Evolutionary conservation across 2,888 invertebrate genomes (phyloP), one percentile per base, ranked within the genome.

Genomic region (Morpho achilles): DNA sequence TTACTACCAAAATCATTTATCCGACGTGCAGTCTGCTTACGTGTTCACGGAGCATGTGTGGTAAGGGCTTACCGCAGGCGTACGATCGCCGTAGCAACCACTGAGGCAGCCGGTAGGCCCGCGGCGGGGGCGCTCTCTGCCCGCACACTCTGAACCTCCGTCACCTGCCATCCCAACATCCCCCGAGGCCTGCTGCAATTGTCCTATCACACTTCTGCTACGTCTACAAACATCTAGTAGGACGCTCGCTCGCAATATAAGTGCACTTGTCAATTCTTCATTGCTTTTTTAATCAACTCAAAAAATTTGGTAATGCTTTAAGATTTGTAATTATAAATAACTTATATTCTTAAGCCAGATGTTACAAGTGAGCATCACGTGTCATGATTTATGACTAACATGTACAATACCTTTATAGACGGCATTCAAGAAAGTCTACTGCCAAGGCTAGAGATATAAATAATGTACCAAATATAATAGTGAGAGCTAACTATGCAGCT

Each of bases 81-180:
- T 93, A 82, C 94, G 93, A 71, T 93, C 93, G 75, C 94, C 93
- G 80, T 94, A 91, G 90, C 95, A 95, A 82, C 94, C 93, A 80
- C 92, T 91, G 77, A 95, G 91, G 86, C 95, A 95, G 87, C 94
- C 93, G 75, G 93, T 92, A 68, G 92, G 91, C 76, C 89, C 79
- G 70, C 79, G 76, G 84, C 92, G 82, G 94, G 94, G 87, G 92
- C 92, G 76, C 87, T 84, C 69, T 84, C 84, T 70, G 85, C 87
- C 60, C 87, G 87, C 86, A 60, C 89, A 70, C 85, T 83, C 71
- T 85, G 86, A 60, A 87, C 84, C 68, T 91, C 91, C 84, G 81
- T 82, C 94, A 69, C 88, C 84, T 70, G 88, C 88, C 62, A 87
- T 87, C 67, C 90, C 89, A 67, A 88, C 87, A 69, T 88, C 91